Base-by-base conservation (phyloP, 2,888 invertebrate genomes). In the Volucella bombylans region DNA sequence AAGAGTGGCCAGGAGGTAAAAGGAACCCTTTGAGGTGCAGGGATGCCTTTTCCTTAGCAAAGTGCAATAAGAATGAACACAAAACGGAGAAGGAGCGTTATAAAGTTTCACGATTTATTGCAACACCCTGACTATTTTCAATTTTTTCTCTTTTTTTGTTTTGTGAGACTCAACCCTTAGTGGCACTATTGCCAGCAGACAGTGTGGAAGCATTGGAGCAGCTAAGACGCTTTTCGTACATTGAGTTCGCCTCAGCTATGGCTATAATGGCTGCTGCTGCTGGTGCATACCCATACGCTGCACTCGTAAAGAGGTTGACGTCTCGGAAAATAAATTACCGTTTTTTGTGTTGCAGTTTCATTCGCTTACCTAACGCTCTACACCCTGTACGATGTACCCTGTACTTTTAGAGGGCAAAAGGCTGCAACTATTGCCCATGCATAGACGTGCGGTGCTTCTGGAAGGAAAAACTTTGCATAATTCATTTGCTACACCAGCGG, bases 261-360 rank as follows among this genome's bases (percentile, higher is more conserved):
- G 6, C 31, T 31, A 31, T 31, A 31, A 31, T 31, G 6, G 65
- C 15, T 39, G 39, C 49, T 67, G 38, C 65, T 67, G 52, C 43
- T 65, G 52, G 47, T 76, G 74, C 62, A 83, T 78, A 71, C 77
- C 72, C 67, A 76, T 83, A 31, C 67, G 67, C 45, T 72, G 62
- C 76, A 69, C 81, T 85, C 81, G 80, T 85, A 76, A 85, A 85
- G 85, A 85, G 81, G 81, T 85, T 85, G 85, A 85, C 85, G 85
- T 81, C 85, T 76, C 39, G 81, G 81, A 81, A 77, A 85, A 85
- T 85, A 85, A 85, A 85, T 85, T 85, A 85, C 85, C 71, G 65
- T 80, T 77, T 80, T 74, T 74, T 71, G 62, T 83, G 83, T 82
- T 82, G 82, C 82, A 72, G 59, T 76, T 83, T 79, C 45, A 55